Conservation (phyloP, 2,113 vertebrate genomes). For the Halcyon senegalensis region DNA sequence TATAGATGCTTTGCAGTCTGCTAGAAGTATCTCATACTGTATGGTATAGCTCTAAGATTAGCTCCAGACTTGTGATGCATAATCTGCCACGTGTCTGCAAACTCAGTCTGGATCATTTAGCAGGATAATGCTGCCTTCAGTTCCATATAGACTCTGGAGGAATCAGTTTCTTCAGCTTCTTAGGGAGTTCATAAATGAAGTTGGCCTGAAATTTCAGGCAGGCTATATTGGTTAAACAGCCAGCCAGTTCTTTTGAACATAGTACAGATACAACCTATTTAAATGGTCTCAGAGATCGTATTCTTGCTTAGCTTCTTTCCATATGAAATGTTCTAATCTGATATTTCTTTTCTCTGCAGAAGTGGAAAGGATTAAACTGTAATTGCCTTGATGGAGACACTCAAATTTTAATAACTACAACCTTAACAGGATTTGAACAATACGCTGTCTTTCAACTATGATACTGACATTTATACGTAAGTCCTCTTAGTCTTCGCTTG, state of each 20-base stretch:
- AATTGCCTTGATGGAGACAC: not conserved
- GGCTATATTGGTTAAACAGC: not conserved
- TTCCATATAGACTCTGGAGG: not conserved
- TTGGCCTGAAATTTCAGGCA: not conserved
- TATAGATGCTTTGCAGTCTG: not conserved
- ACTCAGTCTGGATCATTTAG: not conserved
- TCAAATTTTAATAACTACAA: not conserved
- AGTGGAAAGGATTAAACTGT: slow-evolving; percentile 8
- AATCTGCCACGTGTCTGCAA: not conserved
- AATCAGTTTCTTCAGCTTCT: not conserved
- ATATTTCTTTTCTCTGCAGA: slow-evolving; percentile 24
- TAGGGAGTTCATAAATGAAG: not conserved
- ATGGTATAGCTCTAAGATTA: not conserved
- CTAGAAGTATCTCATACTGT: not conserved
- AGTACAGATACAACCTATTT: not conserved
- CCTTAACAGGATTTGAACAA: slow-evolving; percentile 4
- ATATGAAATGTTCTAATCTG: not conserved
- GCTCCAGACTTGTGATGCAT: not conserved
- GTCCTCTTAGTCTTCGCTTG: not conserved
- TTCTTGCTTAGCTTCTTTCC: not conserved
- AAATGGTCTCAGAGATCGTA: not conserved
- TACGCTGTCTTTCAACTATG: not conserved
- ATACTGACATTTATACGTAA: not conserved
- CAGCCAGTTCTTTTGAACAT: not conserved
- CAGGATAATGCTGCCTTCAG: not conserved